These are phyloP conservation scores for Rhyzopertha dominica DNA, from an alignment of 1,140 invertebrate genomes.

Conservation along the genomic window DNA sequence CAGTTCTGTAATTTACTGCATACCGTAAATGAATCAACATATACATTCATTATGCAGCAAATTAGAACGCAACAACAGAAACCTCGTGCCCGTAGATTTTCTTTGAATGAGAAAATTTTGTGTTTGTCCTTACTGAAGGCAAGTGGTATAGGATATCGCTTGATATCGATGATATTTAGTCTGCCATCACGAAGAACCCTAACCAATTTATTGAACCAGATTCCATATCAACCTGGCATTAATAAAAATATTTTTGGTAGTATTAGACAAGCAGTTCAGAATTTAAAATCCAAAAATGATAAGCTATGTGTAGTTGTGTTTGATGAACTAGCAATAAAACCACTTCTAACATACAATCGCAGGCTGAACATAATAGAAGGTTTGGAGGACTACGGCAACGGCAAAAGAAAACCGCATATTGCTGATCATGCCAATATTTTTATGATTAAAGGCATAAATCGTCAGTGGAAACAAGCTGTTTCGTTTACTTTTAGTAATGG, in stretches of 20 bases:
- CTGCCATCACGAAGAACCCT: constrained; percentile 21
- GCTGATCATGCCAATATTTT: constrained; percentile 38
- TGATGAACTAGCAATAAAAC: constrained; percentile 22
- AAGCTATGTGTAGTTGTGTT: too few relatives aligned
- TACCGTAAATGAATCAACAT: constrained; percentile 5
- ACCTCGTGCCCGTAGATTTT: constrained; percentile 18
- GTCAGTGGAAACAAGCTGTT: constrained; percentile 34
- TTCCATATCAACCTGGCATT: constrained; percentile 26
- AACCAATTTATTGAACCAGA: constrained; percentile 18
- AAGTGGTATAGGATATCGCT: constrained; percentile 22
- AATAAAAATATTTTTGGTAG: constrained; percentile 21
- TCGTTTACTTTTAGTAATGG: constrained; percentile 23
- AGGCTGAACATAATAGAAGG: constrained; percentile 18
- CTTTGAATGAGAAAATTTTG: constrained; percentile 25
- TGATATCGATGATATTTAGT: constrained; percentile 16
- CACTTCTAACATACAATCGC: constrained; percentile 9
- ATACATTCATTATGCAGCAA: constrained; percentile 15
- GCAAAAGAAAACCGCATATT: constrained; percentile 14
- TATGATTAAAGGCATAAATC: constrained; percentile 32
- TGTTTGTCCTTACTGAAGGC: constrained; percentile 23
- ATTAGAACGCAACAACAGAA: constrained; percentile 1
- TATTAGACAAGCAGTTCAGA: too few relatives aligned
- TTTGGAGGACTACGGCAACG: constrained; percentile 26
- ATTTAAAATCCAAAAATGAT: too few relatives aligned
- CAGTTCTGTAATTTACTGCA: neutral